Conservation (phyloP, 2,113 vertebrate genomes). For the Eubucco bourcierii region DNA sequence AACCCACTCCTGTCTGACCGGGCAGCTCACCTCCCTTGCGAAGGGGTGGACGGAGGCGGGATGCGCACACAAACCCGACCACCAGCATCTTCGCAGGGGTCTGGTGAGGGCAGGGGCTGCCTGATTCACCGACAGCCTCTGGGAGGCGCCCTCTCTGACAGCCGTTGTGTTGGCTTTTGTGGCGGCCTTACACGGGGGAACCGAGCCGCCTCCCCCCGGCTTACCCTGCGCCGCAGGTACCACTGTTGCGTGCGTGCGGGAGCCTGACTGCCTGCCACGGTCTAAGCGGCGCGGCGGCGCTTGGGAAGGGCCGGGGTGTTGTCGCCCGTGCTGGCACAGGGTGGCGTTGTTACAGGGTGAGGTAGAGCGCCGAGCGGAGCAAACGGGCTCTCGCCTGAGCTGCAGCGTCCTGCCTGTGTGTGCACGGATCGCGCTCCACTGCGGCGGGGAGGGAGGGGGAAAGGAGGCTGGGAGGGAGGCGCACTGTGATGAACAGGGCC, state of each 20-base stretch:
- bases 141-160: not conserved
- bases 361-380: not conserved
- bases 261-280: not conserved
- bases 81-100: not conserved
- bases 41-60: not conserved
- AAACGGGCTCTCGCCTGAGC: not conserved
- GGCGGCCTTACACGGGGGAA: not conserved
- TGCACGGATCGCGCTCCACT: not conserved
- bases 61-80: not conserved
- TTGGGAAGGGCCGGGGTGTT: no score
- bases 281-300: not conserved
- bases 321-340: not conserved
- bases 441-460: not conserved
- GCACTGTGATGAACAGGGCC: slow-evolving; percentile 27
- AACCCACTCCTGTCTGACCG: not conserved
- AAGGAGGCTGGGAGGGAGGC: not conserved
- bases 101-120: not conserved
- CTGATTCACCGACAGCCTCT: not conserved
- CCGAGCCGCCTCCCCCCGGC: no score
- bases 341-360: not conserved
- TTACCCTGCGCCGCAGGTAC: not conserved
- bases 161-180: not conserved
- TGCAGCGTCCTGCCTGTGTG: not conserved
- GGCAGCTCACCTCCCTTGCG: not conserved
- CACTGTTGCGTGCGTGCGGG: not conserved